phyloP scores from a whole-genome alignment of 2,888 invertebrate species.

The Zygogramma bicolorata region DNA sequence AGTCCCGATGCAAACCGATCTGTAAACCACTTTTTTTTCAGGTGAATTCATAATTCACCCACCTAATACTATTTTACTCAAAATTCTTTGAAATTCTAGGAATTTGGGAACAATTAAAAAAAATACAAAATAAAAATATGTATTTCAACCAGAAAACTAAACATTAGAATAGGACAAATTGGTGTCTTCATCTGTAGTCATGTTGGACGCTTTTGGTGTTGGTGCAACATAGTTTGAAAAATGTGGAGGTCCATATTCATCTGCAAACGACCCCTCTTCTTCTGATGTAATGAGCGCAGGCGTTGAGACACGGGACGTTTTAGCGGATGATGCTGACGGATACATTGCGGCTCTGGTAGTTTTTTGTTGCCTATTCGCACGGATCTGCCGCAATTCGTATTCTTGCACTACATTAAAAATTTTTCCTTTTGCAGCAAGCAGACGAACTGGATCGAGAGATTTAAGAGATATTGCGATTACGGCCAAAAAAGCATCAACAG shows the following conservation, averaged over 20 bases:
- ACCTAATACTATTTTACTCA: too few relatives aligned
- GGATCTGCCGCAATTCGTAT: slow-evolving; percentile 25
- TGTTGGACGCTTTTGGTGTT: background rate
- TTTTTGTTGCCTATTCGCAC: slow-evolving; percentile 5
- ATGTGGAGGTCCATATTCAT: background rate
- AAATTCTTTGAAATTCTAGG: too few relatives aligned
- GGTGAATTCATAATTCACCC: too few relatives aligned
- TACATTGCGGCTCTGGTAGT: background rate
- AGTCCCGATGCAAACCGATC: too few relatives aligned
- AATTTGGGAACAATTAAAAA: too few relatives aligned
- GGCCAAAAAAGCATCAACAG: slow-evolving; percentile 48
- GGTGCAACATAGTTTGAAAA: background rate
- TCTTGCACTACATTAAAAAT: slow-evolving; percentile 44
- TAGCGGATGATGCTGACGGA: background rate
- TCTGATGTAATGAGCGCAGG: background rate
- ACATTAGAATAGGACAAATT: background rate
- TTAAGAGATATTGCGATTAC: slow-evolving; percentile 44
- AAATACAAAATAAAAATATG: background rate
- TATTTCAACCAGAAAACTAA: background rate
- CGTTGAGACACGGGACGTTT: background rate
- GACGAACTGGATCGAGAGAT: slow-evolving; percentile 38
- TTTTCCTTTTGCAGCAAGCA: slow-evolving; percentile 39
- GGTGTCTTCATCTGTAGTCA: background rate
- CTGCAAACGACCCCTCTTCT: background rate
- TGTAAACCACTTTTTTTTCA: too few relatives aligned